Evolutionary conservation across 1,140 invertebrate species (phyloP), one percentile per base, ranked within the genome.

Genomic region (Heterodera carotae): DNA sequence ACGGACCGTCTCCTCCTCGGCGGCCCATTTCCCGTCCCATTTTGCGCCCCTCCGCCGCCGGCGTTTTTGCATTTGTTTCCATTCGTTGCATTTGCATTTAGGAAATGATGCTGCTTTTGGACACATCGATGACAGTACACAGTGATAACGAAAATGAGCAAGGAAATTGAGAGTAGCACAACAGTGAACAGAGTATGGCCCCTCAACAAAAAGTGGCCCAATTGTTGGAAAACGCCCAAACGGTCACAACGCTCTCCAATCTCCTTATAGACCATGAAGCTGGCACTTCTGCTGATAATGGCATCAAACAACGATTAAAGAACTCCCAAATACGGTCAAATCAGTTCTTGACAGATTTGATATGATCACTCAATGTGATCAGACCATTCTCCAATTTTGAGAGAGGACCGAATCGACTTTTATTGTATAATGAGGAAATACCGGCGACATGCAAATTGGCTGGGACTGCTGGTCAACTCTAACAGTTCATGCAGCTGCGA

Each of bases 171-270:
- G n/a, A 86, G 76, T 64, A 86, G 86, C 15, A 79, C 27, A 8
- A 88, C 68, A 12, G 86, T 88, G 74, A 88, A 71, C 43, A 86
- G 60, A 7, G 85, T 86, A 59, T 86, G 86, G 27, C 85, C 84
- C 31, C 85, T 64, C 7, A 86, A 77, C 31, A 86, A 78, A 64
- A 87, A 88, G 29, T 86, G 85, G 25, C 85, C 85, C 70, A 88
- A 83, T 3, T 77, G 70, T 43, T 86, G 86, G 56, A 85, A 86
- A n/a, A 85, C 75, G 27, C 80, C 80, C 27, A 88, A 78, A 33
- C 59, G 34, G 31, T 87, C 86, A 76, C 85, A 86, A 34, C 75
- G 85, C 29, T 80, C 70, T 7, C 85, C 84, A 15, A 86, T 85
- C 31, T 81, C 84, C 2, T 59, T 64, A 59, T 85, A 86, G 25